A percentile compares a stretch with the other conserved stretches of the same genome.
Conservation (phyloP, 2,888 invertebrate species). For the Ditula angustiorana region DNA sequence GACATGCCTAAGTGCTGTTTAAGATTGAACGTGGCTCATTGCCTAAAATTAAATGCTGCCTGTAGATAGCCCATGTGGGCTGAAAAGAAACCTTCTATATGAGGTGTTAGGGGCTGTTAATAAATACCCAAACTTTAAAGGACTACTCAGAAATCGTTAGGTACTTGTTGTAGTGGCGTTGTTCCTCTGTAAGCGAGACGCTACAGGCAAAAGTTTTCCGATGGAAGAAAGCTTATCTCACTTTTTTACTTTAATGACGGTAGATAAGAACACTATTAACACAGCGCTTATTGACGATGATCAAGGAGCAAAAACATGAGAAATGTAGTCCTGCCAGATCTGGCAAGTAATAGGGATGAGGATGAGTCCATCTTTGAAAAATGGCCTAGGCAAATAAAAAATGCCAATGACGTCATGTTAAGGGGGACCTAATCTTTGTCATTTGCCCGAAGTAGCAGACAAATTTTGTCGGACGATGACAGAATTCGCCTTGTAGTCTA, state of each 20-base stretch:
- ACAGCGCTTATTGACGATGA: not conserved
- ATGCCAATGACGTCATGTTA: too few relatives aligned
- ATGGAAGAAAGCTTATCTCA: not conserved
- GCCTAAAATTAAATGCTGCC: not conserved
- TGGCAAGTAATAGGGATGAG: too few relatives aligned
- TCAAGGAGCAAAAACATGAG: too few relatives aligned
- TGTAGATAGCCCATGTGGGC: not conserved
- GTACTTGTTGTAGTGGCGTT: not conserved
- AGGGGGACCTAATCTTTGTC: not conserved
- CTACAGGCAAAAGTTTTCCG: not conserved
- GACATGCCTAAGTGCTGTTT: not conserved
- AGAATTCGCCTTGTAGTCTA: not conserved
- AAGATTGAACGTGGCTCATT: too few relatives aligned
- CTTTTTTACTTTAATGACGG: not conserved
- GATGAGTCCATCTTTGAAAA: too few relatives aligned
- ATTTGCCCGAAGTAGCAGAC: not conserved
- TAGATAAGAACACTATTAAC: not conserved
- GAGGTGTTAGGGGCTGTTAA: not conserved
- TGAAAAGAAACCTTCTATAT: not conserved
- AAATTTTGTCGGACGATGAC: not conserved
- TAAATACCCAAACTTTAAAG: not conserved
- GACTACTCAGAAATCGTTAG: not conserved
- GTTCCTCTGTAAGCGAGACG: not conserved
- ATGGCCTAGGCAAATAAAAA: too few relatives aligned
- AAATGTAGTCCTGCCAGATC: too few relatives aligned